Conservation (phyloP, 1,140 invertebrate species). For the Rhyzopertha dominica region DNA sequence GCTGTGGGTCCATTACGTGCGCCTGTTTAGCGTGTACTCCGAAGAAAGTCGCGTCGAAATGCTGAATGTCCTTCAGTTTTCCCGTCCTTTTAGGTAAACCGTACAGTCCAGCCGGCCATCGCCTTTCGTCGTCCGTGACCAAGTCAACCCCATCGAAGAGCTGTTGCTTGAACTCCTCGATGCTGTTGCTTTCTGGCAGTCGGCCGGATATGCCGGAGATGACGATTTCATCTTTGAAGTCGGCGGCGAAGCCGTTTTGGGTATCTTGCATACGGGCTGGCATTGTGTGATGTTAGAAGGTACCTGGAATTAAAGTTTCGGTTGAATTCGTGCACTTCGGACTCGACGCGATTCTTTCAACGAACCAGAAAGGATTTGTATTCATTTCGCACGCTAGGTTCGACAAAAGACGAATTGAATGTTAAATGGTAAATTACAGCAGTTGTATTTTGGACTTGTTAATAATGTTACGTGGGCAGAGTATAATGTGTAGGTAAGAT, state of each 20-base stretch:
- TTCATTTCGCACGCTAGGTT: too few relatives aligned
- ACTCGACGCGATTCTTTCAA: too few relatives aligned
- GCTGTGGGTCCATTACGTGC: conserved; percentile 91
- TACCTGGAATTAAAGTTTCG: too few relatives aligned
- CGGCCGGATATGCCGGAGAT: conserved; percentile 86
- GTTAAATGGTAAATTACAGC: too few relatives aligned
- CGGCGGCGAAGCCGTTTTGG: conserved; percentile 40
- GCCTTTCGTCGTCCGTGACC: conserved; percentile 77
- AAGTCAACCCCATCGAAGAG: conserved; percentile 83
- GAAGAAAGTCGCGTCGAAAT: conserved; percentile 92
- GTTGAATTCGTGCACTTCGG: too few relatives aligned
- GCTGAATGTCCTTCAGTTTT: conserved; percentile 81
- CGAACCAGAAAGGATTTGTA: too few relatives aligned
- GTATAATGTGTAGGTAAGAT: too few relatives aligned
- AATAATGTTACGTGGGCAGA: too few relatives aligned
- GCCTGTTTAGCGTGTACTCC: conserved; percentile 92
- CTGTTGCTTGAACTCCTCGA: conserved; percentile 84
- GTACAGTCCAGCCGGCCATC: conserved; percentile 73
- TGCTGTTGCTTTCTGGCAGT: conserved; percentile 79
- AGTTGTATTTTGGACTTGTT: too few relatives aligned
- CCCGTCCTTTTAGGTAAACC: conserved; percentile 81
- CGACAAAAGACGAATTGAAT: too few relatives aligned
- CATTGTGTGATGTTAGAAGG: too few relatives aligned
- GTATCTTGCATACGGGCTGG: conserved; percentile 55
- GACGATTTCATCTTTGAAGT: conserved; percentile 67